phyloP scores from a whole-genome alignment of 2,797 vertebrate species.

The Gallinago stenura region DNA sequence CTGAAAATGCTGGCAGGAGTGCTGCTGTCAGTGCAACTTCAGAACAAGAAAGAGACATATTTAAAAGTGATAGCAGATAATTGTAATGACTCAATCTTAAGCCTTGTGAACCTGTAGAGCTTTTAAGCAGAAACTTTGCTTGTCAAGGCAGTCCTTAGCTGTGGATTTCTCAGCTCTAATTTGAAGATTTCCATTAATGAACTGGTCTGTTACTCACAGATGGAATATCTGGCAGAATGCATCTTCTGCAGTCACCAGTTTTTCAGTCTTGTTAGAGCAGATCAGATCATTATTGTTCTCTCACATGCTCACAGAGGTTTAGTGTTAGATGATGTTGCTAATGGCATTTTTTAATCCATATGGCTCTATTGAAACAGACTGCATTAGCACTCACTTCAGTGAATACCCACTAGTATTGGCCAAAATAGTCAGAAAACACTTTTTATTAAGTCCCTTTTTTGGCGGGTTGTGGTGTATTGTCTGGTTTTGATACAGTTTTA shows the following conservation, averaged over 20 bases:
- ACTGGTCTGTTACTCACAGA: slow-evolving; percentile 52
- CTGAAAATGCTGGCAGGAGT: not conserved
- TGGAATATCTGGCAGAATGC: slow-evolving; percentile 24
- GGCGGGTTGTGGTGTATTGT: not conserved
- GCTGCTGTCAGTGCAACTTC: not conserved
- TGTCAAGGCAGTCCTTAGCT: not conserved
- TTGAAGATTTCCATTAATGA: slow-evolving; percentile 57
- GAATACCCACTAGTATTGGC: not conserved
- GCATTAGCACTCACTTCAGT: not conserved
- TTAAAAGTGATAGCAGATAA: not conserved
- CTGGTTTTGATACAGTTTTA: not conserved
- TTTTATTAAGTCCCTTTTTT: not conserved
- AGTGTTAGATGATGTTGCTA: slow-evolving; percentile 16
- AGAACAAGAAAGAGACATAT: not conserved
- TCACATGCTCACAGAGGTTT: not conserved
- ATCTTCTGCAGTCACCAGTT: slow-evolving; percentile 1
- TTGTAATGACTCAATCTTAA: not conserved
- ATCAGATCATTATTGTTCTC: slow-evolving; percentile 46
- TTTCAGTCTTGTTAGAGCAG: slow-evolving; percentile 48
- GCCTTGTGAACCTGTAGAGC: not conserved
- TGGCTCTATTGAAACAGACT: not conserved
- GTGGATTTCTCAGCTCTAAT: not conserved
- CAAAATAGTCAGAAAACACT: not conserved
- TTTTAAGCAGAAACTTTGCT: slow-evolving; percentile 22
- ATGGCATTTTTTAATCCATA: slow-evolving; percentile 31